These are phyloP conservation scores for Hirtodrosophila alboralis DNA, from an alignment of 2,888 invertebrate species.

Conservation along the genomic window DNA sequence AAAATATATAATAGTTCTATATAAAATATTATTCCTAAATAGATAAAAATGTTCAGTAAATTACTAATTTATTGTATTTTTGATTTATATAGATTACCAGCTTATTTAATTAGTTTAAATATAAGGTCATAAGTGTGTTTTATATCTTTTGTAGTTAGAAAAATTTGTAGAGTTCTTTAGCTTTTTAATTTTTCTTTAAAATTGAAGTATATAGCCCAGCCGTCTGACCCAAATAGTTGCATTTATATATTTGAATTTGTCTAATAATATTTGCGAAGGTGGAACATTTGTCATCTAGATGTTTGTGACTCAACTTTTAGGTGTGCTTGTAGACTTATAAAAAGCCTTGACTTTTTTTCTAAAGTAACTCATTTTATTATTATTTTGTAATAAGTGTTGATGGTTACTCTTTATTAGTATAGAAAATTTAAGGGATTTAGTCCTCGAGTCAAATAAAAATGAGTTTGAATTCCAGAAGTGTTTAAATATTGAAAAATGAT, in stretches of 20 bases:
- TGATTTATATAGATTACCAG: background rate
- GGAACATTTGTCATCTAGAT: background rate
- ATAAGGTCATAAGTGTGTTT: no score
- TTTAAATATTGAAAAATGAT: no score
- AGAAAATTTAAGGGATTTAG: no score
- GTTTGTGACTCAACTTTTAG: background rate
- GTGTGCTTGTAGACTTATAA: background rate
- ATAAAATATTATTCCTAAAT: background rate
- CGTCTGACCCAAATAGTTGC: conserved; percentile 1
- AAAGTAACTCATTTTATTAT: background rate
- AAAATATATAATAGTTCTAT: no score
- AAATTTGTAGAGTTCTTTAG: background rate
- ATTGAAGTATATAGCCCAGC: no score
- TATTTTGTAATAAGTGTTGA: background rate
- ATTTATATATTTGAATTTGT: background rate
- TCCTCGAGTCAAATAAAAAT: no score
- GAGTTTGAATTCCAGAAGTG: no score
- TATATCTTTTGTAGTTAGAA: no score
- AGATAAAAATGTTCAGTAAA: no score
- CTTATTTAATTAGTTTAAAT: no score
- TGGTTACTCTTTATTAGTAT: background rate
- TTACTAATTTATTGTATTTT: no score
- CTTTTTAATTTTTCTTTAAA: background rate
- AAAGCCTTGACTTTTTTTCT: background rate
- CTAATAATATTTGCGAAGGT: conserved; percentile 7